Evolutionary conservation across 2,113 vertebrate species (phyloP), one percentile per base, ranked within the genome.

Genomic region (Pica pica): DNA sequence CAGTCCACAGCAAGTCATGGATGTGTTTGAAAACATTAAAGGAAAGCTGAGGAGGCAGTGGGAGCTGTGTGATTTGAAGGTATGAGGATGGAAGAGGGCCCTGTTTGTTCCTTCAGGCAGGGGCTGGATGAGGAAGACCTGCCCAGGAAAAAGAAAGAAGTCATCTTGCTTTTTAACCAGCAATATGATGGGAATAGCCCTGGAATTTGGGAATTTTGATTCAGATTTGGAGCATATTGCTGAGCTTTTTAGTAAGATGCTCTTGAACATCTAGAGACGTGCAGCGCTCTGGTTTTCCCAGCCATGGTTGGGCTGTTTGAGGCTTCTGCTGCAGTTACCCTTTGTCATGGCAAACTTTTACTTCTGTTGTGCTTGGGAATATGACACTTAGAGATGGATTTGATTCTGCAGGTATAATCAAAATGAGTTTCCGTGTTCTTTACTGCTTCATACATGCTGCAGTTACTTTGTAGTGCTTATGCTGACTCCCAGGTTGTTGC

Each of bases 361-460:
- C 56, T 83, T 42, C 35, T 55, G 6, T 46, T 67, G 10, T 60
- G 19, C 24, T 57, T 27, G 52, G 77, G 56, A 64, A 60, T 64
- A 1, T 2, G 10, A 2, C 1, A 1, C 15, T 69, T 22, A 18
- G 65, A 30, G 41, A 27, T 47, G 16, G 11, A 31, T 76, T 61
- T n/a, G n/a, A 33, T 24, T 55, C 41, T 80, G 78, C 53, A 20
- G 18, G 26, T 60, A 8, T 18, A 8, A 53, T 11, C 42, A 30
- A 1, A 5, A 1, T 2, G 20, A n/a, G 31, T 59, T 67, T n/a
- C 31, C 84, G 27, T 52, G 52, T 7, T 77, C 33, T 65, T 23
- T 28, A 3, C 17, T 83, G 19, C 83, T 84, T 86, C n/a, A 2
- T 19, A 3, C 42, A 10, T 0, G 0, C 57, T 63, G 33, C 71